Conservation (phyloP, 2,797 vertebrate genomes). For the Rhynchotus rufescens region DNA sequence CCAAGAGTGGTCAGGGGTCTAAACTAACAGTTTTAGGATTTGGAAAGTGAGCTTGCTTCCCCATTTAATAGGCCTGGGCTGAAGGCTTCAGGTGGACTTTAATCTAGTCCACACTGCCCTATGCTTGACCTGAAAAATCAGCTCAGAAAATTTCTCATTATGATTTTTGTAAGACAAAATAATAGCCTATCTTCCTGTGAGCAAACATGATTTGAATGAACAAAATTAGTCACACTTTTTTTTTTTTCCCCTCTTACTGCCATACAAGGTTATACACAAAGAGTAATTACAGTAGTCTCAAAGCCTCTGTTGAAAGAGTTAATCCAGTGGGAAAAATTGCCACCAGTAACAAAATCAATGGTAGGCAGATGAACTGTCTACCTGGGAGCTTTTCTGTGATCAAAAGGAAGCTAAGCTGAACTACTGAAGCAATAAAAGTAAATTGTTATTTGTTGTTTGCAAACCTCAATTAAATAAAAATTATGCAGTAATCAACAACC, state of each 20-base stretch:
- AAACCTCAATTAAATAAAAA: conserved; percentile 69
- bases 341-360: neutral
- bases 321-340: conserved; percentile 39
- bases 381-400: conserved; percentile 40
- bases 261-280: conserved; percentile 28
- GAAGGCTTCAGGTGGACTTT: conserved; percentile 43
- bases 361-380: conserved; percentile 36
- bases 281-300: conserved; percentile 43
- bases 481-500: conserved; percentile 49
- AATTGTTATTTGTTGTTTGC: conserved; percentile 64
- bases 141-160: conserved; percentile 76
- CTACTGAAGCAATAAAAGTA: conserved; percentile 62
- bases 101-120: conserved; percentile 60
- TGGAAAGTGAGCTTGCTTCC: neutral
- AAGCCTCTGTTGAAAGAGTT: conserved; percentile 37
- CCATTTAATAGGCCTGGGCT: neutral
- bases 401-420: conserved; percentile 58
- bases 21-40: neutral
- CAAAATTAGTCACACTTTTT: conserved; percentile 54
- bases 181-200: conserved; percentile 57
- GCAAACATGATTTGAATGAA: conserved; percentile 69
- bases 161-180: conserved; percentile 61
- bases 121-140: conserved; percentile 65
- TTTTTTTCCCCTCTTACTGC: conserved; percentile 42
- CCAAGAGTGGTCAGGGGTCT: neutral